Conservation (phyloP, 1,140 invertebrate genomes). For the Drosophila nigrodunni region DNA sequence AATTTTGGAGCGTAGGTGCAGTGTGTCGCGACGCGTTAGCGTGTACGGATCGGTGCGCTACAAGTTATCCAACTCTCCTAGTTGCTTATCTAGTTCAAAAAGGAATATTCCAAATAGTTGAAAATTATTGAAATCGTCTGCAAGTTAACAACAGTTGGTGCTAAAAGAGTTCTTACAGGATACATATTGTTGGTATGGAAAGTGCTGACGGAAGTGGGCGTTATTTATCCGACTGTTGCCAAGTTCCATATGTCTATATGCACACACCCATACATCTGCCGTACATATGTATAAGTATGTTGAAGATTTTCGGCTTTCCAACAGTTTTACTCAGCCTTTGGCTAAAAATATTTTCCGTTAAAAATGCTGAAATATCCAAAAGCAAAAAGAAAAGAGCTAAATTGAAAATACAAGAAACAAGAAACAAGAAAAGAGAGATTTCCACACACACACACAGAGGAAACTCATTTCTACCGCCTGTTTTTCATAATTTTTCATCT, state of each 20-base stretch:
- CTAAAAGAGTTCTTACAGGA: constrained; percentile 34
- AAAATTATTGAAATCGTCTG: background rate
- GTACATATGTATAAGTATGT: constrained; percentile 12
- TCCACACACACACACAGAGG: background rate
- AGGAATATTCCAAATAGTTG: constrained; percentile 24
- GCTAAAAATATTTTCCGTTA: constrained; percentile 77
- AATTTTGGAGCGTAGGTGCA: constrained; percentile 84
- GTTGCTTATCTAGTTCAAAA: background rate
- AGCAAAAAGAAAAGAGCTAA: constrained; percentile 16
- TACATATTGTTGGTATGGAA: constrained; percentile 13
- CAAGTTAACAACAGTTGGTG: background rate
- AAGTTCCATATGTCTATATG: constrained; percentile 40
- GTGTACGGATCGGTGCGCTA: constrained; percentile 68
- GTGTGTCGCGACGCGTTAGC: constrained; percentile 82
- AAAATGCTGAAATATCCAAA: constrained; percentile 70
- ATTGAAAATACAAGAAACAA: background rate
- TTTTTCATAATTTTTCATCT: constrained; percentile 79
- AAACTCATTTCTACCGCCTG: constrained; percentile 64
- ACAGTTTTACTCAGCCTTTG: constrained; percentile 71
- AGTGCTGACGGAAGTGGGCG: constrained; percentile 60
- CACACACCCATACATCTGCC: constrained; percentile 5
- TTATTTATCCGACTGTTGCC: constrained; percentile 56
- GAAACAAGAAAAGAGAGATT: constrained; percentile 3
- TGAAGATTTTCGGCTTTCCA: constrained; percentile 69
- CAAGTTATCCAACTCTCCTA: constrained; percentile 17